Evolutionary conservation across 2,797 vertebrate species (phyloP).

Genomic region (Anguilla pacifica): DNA sequence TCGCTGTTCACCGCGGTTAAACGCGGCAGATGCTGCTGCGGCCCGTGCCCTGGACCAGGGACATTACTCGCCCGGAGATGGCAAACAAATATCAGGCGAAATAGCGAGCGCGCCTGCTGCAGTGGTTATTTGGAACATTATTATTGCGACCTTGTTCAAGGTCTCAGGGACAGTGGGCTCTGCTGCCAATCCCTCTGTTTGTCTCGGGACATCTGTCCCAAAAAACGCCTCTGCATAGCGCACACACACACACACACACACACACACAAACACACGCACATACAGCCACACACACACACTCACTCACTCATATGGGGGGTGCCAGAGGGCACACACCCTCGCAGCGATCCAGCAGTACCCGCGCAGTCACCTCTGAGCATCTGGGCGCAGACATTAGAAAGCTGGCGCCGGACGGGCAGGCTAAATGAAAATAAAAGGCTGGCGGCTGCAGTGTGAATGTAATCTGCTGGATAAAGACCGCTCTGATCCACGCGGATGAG

Average conservation of each 20-base stretch:
- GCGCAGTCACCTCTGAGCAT: conserved; percentile 22
- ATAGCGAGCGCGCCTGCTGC: background rate
- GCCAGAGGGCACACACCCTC: conserved; percentile 24
- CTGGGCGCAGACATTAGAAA: conserved; percentile 15
- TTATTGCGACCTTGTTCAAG: conserved; percentile 6
- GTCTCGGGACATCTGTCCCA: background rate
- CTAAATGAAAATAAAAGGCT: conserved; percentile 14
- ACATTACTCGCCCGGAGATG: background rate
- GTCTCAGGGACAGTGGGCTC: background rate
- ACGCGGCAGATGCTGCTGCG: background rate
- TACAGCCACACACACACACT: conserved; percentile 33
- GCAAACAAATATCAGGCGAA: background rate
- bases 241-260: conserved; percentile 36
- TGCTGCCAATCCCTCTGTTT: background rate
- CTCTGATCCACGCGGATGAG: conserved; percentile 16
- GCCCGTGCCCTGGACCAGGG: background rate
- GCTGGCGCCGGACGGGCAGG: background rate
- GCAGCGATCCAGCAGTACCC: background rate
- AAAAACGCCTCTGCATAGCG: conserved; percentile 8
- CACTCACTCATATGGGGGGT: conserved; percentile 36
- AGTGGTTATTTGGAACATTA: background rate
- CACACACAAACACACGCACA: conserved; percentile 33
- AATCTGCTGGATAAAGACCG: conserved; percentile 18
- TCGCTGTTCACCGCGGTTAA: background rate
- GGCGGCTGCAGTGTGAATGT: conserved; percentile 18